phyloP scores from a whole-genome alignment of 1,140 invertebrate species.

The Drosophila teissieri region DNA sequence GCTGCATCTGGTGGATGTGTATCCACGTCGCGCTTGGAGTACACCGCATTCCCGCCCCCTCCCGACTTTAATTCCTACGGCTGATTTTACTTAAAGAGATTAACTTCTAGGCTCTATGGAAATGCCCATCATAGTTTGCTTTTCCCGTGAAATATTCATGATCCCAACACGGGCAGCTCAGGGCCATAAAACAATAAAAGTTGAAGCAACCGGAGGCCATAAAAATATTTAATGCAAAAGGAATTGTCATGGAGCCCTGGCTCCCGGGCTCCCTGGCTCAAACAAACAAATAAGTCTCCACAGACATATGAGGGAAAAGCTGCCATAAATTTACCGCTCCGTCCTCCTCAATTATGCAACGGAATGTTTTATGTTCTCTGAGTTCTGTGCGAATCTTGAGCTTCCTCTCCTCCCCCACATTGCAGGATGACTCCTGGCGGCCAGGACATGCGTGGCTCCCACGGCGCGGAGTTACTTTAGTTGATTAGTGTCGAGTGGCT shows the following conservation, averaged over 20 bases:
- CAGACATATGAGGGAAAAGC: conserved; percentile 70
- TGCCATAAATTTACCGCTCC: conserved; percentile 70
- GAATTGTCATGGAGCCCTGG: conserved; percentile 56
- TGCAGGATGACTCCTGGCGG: conserved; percentile 58
- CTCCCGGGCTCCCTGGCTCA: conserved; percentile 4
- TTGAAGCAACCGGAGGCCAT: conserved; percentile 59
- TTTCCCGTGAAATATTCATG: conserved; percentile 76
- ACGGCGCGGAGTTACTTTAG: conserved; percentile 58
- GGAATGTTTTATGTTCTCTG: conserved; percentile 71
- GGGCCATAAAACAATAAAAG: conserved; percentile 78
- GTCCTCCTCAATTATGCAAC: conserved; percentile 76
- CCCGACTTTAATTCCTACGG: conserved; percentile 64
- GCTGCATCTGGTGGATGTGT: conserved; percentile 35
- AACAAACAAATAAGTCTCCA: conserved; percentile 72
- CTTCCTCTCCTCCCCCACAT: conserved; percentile 1
- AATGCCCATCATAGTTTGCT: conserved; percentile 45
- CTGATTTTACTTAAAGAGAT: conserved; percentile 79
- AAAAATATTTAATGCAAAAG: conserved; percentile 81
- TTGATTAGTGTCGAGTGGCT: conserved; percentile 77
- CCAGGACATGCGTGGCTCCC: conserved; percentile 33
- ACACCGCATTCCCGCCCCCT: conserved; percentile 1
- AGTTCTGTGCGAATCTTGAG: background rate
- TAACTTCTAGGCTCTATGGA: conserved; percentile 72
- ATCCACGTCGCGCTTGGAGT: background rate
- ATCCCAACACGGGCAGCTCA: conserved; percentile 42